These are phyloP conservation scores for Teinopalpus imperialis DNA, from an alignment of 2,888 invertebrate genomes.

Conservation along the genomic window DNA sequence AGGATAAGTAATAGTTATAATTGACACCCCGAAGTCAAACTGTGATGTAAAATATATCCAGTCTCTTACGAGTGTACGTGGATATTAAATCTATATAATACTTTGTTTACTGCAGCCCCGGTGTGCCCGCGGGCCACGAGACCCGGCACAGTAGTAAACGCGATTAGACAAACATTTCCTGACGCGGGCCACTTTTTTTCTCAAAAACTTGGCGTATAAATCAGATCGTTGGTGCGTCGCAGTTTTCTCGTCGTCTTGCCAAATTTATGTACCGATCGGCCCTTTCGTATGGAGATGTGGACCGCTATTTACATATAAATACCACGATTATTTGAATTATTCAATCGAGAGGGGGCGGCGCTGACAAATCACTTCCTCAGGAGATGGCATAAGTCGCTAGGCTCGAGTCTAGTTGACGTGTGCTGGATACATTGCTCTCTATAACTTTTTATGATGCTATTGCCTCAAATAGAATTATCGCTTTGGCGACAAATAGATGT, in stretches of 20 bases:
- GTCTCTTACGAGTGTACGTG: too few species aligned
- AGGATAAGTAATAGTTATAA: too few species aligned
- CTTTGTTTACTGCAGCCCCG: too few species aligned
- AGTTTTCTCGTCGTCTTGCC: constrained; percentile 79
- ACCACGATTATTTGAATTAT: constrained; percentile 83
- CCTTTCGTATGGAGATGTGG: constrained; percentile 82
- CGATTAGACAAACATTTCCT: constrained; percentile 82
- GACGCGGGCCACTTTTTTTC: constrained; percentile 73
- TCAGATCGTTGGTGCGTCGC: constrained; percentile 79
- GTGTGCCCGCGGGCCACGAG: constrained; percentile 59
- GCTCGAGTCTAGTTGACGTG: constrained; percentile 67
- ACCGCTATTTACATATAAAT: constrained; percentile 81
- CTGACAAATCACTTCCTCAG: constrained; percentile 82
- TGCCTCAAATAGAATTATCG: constrained; percentile 21
- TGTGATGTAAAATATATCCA: too few species aligned
- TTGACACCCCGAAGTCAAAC: too few species aligned
- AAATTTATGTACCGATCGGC: constrained; percentile 82
- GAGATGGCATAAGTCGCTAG: constrained; percentile 75
- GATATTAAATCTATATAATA: too few species aligned
- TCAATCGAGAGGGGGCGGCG: constrained; percentile 82
- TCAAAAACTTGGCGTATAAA: constrained; percentile 77
- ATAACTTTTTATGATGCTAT: constrained; percentile 45
- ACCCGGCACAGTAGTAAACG: constrained; percentile 71
- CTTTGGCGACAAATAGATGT: constrained; percentile 24
- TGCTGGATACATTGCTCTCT: constrained; percentile 46